A percentile compares a stretch with the other conserved stretches of the same genome.
Conservation (phyloP, 2,888 invertebrate genomes). For the Stenchaetothrips biformis region DNA sequence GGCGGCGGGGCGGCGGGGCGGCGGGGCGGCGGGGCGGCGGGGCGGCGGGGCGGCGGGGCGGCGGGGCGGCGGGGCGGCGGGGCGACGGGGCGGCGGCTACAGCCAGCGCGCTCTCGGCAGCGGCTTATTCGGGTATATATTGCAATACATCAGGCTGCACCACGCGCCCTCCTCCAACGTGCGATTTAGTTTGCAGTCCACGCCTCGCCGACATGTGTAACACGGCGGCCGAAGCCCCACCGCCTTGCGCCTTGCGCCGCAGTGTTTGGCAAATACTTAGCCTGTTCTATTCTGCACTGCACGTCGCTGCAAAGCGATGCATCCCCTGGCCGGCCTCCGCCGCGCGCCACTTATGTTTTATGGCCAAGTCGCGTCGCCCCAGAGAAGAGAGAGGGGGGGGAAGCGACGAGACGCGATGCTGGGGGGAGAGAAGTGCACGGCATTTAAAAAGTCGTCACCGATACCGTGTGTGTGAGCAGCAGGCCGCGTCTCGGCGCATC, state of each 20-base stretch:
- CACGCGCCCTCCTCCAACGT: background rate
- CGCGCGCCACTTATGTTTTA: no score
- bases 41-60: background rate
- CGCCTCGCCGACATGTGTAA: slow-evolving; percentile 9
- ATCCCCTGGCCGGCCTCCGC: no score
- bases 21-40: background rate
- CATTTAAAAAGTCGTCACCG: background rate
- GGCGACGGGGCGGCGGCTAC: background rate
- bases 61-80: background rate
- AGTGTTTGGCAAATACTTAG: no score
- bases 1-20: background rate
- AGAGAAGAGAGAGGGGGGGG: background rate
- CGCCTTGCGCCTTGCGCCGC: no score
- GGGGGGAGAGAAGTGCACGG: background rate
- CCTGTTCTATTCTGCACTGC: no score
- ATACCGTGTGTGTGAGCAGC: no score
- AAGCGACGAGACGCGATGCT: background rate
- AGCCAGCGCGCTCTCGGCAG: no score
- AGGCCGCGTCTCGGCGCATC: no score
- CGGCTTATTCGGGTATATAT: slow-evolving; percentile 19
- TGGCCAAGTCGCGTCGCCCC: no score
- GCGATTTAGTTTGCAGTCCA: slow-evolving; percentile 23
- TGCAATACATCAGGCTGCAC: background rate
- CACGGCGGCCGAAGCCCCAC: background rate
- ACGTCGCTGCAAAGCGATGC: no score